Evolutionary conservation across 2,797 vertebrate genomes (phyloP), one percentile per base, ranked within the genome.

Genomic region (Sparus aurata): DNA sequence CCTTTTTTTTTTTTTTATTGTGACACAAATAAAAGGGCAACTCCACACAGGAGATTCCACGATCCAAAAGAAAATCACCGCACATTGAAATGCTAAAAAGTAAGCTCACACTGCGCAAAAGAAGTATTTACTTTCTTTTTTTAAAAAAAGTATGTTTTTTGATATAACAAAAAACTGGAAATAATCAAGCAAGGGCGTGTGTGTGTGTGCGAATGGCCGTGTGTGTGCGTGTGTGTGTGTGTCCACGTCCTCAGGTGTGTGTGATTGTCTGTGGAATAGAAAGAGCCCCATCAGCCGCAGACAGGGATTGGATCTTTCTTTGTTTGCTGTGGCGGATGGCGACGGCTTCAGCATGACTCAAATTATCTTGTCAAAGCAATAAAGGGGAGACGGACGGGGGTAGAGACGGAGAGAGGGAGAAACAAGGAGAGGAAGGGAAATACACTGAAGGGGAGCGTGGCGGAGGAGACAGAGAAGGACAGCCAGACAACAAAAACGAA

Each of bases 281-380:
- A 88, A 89, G 77, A 87, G 81, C 89, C 79, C 89, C 84, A 86
- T 92, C 85, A 71, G 88, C 80, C 73, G 57, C 82, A 88, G 90
- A 91, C 79, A 73, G 84, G 87, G 87, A 92, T 91, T 91, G 93
- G 87, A 89, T 90, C 91, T 84, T 61, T 89, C 89, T 93, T 94
- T 95, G 92, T 94, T 93, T 93, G 93, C 91, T 83, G 85, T 87
- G 85, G 86, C 60, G 84, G 87, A 93, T 79, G 78, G 87, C 81
- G 85, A 91, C 82, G 84, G 91, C 92, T 94, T 91, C 89, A 88
- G 90, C 91, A 89, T 83, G 88, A 91, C 94, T 93, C 91, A 93
- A 94, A 96, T 95, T 89, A 95, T 95, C 94, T 94, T 95, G 94
- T 95, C 95, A 95, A 90, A 90, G 88, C 94, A 92, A 93, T 91